Base-by-base conservation (phyloP, 2,113 vertebrate genomes). In the Cyphomyrus discorhynchus region DNA sequence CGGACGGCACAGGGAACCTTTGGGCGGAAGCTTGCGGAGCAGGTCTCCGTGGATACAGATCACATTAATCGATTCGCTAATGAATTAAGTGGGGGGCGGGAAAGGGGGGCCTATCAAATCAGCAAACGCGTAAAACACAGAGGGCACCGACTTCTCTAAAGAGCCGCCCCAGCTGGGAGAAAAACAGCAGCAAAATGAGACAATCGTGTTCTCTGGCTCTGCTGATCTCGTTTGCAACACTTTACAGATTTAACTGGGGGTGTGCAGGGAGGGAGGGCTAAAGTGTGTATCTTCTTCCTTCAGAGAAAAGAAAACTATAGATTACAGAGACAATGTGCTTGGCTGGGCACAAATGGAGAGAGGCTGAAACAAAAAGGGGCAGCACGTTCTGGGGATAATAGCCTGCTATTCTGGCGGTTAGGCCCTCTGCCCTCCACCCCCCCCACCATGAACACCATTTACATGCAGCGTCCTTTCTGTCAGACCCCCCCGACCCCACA, bases 311-410 rank as follows among this genome's bases (percentile, higher is more conserved):
- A 91, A 93, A 93, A 93, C 91, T 91, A 93, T 92, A 94, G 94
- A 95, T 96, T 93, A 94, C 91, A 91, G 91, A 91, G 91, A 92
- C 92, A 94, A 92, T 94, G 92, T 94, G 93, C 93, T 94, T 93
- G 92, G 92, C 92, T 95, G 93, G 92, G 90, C 94, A 93, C 91
- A 94, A 94, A 94, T 53, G 91, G 92, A 92, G 91, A 92, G 93
- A 93, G 93, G 92, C 91, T 92, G 93, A 93, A 94, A 92, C 92
- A 91, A 89, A 89, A 1, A 88, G 90, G 91, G 91, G 92, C 92
- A 88, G 86, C 91, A 93, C 92, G 93, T 91, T 90, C 92, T 91
- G 93, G 94, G 90, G 94, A 94, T 94, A 93, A 93, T 90, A 89
- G 90, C 15, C 90, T 91, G 92, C 92, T 94, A 94, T 95, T 94